Evolutionary conservation across 1,140 invertebrate genomes (phyloP), one percentile per base, ranked within the genome.

Genomic region (Nymphalis io): DNA sequence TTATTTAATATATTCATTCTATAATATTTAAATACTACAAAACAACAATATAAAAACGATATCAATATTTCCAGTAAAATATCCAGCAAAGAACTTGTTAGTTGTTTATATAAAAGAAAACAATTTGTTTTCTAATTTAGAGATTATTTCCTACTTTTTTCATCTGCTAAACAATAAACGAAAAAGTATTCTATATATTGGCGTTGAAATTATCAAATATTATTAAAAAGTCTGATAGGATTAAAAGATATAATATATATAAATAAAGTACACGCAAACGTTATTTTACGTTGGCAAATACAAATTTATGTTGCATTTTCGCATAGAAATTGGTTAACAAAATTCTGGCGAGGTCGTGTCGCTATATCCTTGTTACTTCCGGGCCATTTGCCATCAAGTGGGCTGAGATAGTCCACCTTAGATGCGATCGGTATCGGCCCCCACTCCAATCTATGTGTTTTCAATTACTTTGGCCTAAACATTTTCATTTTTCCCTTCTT

Each of bases 321-420:
- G 70, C 72, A 78, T 81, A 79, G 76, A 81, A 83, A 84, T 80
- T 80, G 75, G 76, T 73, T 79, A 85, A 81, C 78, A 83, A 84
- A 76, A 87, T 84, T 88, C 75, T 76, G 70, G 65, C 58, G 65
- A 78, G 77, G 74, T 82, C 82, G 80, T 85, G 82, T 80, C 79
- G 72, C 82, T 87, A 85, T 84, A 87, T 87, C 80, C 82, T 73
- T 74, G 76, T 89, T 89, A 87, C 78, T 89, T 88, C 82, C 85
- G 76, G 68, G 23, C 85, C 86, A 88, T 91, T 91, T 85, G 81
- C 80, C 68, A 75, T 73, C 84, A 89, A 91, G 87, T 89, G 87
- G 81, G 68, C 79, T 85, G 87, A 73, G 82, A 91, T 91, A 89
- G 87, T 87, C 85, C 72, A 86, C 84, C 81, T 82, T 80, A 84